These are phyloP conservation scores for human DNA, from an alignment of 2,113 vertebrate species.

Conservation along the genomic window GRCh38 chr21:37682001-37682500, in stretches of 20 bases:
- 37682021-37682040: not conserved
- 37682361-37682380: too few species aligned
- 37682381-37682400: too few species aligned
- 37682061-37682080: not conserved
- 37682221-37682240: not conserved
- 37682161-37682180: not conserved
- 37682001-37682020: not conserved
- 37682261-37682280: not conserved
- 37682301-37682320: too few species aligned
- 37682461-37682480: not conserved
- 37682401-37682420: too few species aligned
- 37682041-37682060: not conserved
- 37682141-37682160: not conserved
- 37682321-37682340: too few species aligned
- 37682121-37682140: accelerated
- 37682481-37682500: not conserved
- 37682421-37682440: too few species aligned
- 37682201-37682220: not conserved
- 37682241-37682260: not conserved
- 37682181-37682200: accelerated
- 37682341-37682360: too few species aligned
- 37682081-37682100: not conserved
- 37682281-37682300: too few species aligned
- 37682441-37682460: too few species aligned
- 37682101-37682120: not conserved